Conservation (phyloP, 2,113 vertebrate species). For the Anarrhichthys ocellatus region DNA sequence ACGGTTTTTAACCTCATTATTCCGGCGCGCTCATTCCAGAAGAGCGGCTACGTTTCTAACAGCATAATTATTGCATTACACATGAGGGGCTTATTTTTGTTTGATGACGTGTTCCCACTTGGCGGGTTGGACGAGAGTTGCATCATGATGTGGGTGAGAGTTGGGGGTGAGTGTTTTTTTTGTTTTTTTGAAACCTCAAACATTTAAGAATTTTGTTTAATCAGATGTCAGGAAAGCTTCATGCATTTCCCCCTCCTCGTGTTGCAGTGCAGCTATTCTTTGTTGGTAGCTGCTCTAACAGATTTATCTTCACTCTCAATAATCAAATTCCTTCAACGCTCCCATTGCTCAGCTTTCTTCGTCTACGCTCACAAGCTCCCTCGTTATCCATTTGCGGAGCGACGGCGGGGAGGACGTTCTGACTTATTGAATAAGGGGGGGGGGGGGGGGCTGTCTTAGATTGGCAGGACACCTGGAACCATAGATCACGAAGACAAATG, state of each 20-base stretch:
- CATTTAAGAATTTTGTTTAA: not conserved
- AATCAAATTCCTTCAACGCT: not conserved
- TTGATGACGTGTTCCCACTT: not conserved
- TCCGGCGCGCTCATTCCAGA: conserved; percentile 1
- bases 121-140: conserved; percentile 3
- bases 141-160: not conserved
- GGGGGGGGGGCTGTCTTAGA: conserved; percentile 48
- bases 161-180: not conserved
- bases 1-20: conserved; percentile 45
- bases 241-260: not conserved
- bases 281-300: not conserved
- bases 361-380: conserved; percentile 19
- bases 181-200: not conserved
- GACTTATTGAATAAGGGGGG: conserved; percentile 55
- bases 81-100: conserved; percentile 7
- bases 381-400: conserved; percentile 39
- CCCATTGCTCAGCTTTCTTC: not conserved
- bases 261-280: not conserved
- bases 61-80: conserved; percentile 21
- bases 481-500: conserved; percentile 56
- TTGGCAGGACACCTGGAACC: conserved; percentile 58
- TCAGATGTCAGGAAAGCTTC: not conserved
- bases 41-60: conserved; percentile 4
- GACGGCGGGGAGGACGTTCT: conserved; percentile 47
- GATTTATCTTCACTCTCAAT: not conserved